A percentile compares a stretch with the other conserved stretches of the same genome.
These are phyloP conservation scores for Drymonia ruficornis DNA, from an alignment of 2,888 invertebrate genomes.

Conservation along the genomic window DNA sequence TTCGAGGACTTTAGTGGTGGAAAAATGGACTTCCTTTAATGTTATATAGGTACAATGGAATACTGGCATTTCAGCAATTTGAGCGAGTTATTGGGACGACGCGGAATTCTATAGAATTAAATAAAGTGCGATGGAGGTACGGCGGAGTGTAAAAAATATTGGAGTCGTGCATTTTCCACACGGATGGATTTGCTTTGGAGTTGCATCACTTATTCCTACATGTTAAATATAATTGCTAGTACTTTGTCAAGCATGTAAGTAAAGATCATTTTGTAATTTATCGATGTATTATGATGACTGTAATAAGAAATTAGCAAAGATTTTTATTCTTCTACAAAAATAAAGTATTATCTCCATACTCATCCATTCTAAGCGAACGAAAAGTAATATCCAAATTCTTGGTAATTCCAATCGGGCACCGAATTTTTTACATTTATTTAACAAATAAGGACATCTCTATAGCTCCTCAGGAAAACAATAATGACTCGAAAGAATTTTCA, in stretches of 20 bases:
- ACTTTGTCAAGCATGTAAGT: too few relatives aligned
- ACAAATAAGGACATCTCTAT: constrained; percentile 44
- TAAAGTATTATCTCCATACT: background rate
- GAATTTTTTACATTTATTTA: constrained; percentile 39
- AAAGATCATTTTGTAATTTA: too few relatives aligned
- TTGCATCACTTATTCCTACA: background rate
- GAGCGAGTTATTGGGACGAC: constrained; percentile 54
- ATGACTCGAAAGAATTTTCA: constrained; percentile 76
- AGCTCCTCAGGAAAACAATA: constrained; percentile 65
- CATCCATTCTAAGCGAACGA: background rate
- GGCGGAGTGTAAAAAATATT: constrained; percentile 48
- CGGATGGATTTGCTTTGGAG: background rate
- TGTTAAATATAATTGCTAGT: too few relatives aligned
- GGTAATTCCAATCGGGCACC: background rate
- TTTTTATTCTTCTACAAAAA: background rate
- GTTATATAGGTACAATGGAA: constrained; percentile 58
- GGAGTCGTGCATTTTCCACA: constrained; percentile 22
- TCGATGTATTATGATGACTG: too few relatives aligned
- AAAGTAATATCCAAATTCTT: constrained; percentile 2
- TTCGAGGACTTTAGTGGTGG: constrained; percentile 45
- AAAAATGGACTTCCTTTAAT: constrained; percentile 68
- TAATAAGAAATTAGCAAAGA: too few relatives aligned
- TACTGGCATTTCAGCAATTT: constrained; percentile 59
- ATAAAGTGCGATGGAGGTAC: constrained; percentile 48
- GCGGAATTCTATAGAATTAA: constrained; percentile 59